Conservation (phyloP, 2,888 invertebrate species). For the Apamea sordens region DNA sequence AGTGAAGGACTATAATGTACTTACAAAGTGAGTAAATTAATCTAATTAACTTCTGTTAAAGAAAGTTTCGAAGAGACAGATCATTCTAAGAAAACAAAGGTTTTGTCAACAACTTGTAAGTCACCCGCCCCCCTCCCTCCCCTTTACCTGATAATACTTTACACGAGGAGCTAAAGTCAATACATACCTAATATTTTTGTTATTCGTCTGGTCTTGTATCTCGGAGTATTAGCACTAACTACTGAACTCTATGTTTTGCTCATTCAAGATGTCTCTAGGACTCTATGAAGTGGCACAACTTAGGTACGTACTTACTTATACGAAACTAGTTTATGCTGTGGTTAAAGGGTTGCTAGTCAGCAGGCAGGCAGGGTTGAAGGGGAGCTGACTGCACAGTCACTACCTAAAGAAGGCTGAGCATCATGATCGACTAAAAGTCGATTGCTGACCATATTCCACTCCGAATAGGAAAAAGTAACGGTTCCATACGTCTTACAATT, state of each 20-base stretch:
- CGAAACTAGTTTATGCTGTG: not conserved
- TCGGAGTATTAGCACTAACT: not conserved
- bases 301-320: no score
- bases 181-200: not conserved
- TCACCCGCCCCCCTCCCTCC: not conserved
- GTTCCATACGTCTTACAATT: not conserved
- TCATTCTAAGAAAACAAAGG: conserved; percentile 26
- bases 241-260: not conserved
- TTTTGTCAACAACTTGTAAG: conserved; percentile 17
- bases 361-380: not conserved
- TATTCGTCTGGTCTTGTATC: not conserved
- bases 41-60: conserved; percentile 49
- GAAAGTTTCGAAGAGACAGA: conserved; percentile 13
- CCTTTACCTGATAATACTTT: not conserved
- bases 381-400: not conserved
- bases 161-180: not conserved
- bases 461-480: not conserved
- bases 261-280: not conserved
- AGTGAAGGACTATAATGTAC: not conserved
- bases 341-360: not conserved
- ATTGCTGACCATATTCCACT: not conserved
- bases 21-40: conserved; percentile 41
- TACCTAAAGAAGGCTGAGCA: not conserved
- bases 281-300: not conserved
- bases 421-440: no score